Conservation (phyloP, 2,113 vertebrate genomes). For the Microtus oregoni region DNA sequence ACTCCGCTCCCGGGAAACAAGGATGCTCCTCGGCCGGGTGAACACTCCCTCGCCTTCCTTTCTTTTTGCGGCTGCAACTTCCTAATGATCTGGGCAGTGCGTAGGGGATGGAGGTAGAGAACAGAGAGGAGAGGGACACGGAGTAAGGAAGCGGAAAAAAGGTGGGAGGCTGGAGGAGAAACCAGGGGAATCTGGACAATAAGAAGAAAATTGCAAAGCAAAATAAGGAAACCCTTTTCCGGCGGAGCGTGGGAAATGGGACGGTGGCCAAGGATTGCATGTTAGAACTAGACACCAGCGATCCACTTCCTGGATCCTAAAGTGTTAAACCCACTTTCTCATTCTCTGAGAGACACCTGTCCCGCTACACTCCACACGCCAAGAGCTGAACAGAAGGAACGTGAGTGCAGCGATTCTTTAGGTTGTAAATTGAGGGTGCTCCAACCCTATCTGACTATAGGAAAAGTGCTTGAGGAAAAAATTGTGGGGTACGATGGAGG, state of each 20-base stretch:
- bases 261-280: neutral
- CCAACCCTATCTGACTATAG: neutral
- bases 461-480: rapidly evolving
- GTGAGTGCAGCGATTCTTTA: rapidly evolving
- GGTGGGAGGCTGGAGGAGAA: neutral
- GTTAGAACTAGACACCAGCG: neutral
- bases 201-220: neutral
- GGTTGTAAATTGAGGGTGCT: neutral
- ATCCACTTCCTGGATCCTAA: neutral
- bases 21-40: neutral
- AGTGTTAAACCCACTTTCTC: neutral
- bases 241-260: no score
- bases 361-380: no score
- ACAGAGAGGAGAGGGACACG: neutral
- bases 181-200: neutral
- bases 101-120: neutral
- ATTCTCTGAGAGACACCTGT: neutral
- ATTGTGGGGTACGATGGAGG: neutral
- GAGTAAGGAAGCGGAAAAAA: neutral
- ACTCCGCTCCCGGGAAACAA: neutral
- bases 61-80: neutral
- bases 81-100: neutral
- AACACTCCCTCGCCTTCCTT: neutral
- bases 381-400: neutral
- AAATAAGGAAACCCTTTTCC: neutral